Evolutionary conservation across 2,888 invertebrate genomes (phyloP), one percentile per base, ranked within the genome.

Genomic region (Sinotaia quadrata): DNA sequence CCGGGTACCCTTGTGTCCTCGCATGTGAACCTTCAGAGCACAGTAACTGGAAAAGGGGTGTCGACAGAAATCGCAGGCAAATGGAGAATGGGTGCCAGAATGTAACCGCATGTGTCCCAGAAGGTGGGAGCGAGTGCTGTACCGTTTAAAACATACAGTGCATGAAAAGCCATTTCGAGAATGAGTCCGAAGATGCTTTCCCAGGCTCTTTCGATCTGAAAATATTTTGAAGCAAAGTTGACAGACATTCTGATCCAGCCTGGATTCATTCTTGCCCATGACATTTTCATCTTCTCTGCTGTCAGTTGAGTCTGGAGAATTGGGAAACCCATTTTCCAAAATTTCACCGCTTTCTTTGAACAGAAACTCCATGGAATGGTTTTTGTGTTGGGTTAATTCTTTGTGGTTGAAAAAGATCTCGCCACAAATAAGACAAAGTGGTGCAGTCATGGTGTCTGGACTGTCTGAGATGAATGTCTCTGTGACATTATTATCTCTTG

Each of bases 81-180:
- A 76, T 0, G 78, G 71, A n/a, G 70, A 62, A 3, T 51, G 49
- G 5, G 78, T 71, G 2, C 74, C 74, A 3, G 73, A 74, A 37
- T 80, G 79, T n/a, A 71, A 73, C 12, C 74, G 71, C 74, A 80
- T 74, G 75, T 80, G 80, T 34, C 75, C 78, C 49, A 78, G 73
- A 37, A 79, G 72, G 54, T 79, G 78, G 1, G 75, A 74, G 60
- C 75, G 76, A 37, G 76, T 76, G 61, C 76, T 73, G 58, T 77
- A 81, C 2, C 70, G 72, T 37, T 73, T 69, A 18, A 67, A 65
- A 65, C 78, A 79, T 2, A 72, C 56, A 33, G 56, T 71, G 51
- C 79, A 81, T 0, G 71, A 67, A 59, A 75, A 78, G n/a, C 73
- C 71, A 24, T 69, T 68, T 27, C 73, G 70, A 4, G 75, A 72